Conservation (phyloP, 2,888 invertebrate species). For the Cheiracanthium punctorium region DNA sequence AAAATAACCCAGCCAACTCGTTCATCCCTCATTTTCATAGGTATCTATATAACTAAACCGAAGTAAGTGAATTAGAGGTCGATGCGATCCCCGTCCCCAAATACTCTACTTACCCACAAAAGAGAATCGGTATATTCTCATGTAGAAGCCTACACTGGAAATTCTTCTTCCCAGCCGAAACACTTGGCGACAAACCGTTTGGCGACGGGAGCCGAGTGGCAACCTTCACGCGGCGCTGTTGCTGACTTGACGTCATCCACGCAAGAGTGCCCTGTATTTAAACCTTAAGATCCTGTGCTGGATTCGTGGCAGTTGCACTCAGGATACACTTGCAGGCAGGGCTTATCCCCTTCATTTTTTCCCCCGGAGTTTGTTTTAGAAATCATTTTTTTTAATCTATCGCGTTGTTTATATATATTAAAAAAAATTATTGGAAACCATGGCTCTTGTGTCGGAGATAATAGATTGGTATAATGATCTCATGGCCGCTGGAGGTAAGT, state of each 20-base stretch:
- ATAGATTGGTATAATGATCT: conserved; percentile 63
- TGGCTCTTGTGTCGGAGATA: conserved; percentile 40
- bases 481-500: conserved; percentile 63
- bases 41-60: no score
- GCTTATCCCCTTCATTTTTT: conserved; percentile 2
- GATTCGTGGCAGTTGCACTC: conserved; percentile 49
- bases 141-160: no score
- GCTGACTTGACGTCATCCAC: conserved; percentile 59
- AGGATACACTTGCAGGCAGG: conserved; percentile 45
- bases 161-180: neutral
- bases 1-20: no score
- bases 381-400: conserved; percentile 44
- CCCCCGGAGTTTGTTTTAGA: conserved; percentile 30
- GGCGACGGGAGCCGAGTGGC: conserved; percentile 24
- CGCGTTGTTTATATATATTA: conserved; percentile 20
- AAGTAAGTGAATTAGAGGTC: no score
- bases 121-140: no score
- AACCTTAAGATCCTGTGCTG: conserved; percentile 37
- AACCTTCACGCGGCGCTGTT: conserved; percentile 55
- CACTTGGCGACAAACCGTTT: neutral
- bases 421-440: conserved; percentile 37
- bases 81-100: no score
- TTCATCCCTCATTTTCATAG: no score
- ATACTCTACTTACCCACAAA: no score
- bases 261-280: conserved; percentile 68